A percentile compares a stretch with the other conserved stretches of the same genome.
Conservation (phyloP, 2,797 vertebrate genomes). For the Sebastes oblongus region DNA sequence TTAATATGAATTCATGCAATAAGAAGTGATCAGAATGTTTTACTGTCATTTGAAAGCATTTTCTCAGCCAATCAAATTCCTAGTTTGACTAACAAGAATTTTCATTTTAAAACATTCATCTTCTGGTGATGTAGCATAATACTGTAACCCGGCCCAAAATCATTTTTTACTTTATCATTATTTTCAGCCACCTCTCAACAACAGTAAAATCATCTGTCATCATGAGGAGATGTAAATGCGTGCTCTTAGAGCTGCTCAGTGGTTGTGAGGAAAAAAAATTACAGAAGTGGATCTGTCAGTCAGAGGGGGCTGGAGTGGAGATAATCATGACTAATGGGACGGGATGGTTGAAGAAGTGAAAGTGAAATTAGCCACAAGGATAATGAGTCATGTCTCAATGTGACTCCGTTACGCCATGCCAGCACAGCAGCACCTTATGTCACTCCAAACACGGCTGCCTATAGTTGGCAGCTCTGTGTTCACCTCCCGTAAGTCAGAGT, state of each 20-base stretch:
- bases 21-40: not conserved
- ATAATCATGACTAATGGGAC: conserved; percentile 43
- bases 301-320: conserved; percentile 31
- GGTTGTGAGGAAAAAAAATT: not conserved
- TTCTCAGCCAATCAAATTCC: not conserved
- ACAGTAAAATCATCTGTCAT: not conserved
- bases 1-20: not conserved
- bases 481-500: conserved; percentile 9
- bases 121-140: not conserved
- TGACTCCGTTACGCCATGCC: conserved; percentile 42
- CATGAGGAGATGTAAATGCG: conserved; percentile 6
- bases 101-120: not conserved
- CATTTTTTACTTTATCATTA: not conserved
- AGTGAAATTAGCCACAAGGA: conserved; percentile 57
- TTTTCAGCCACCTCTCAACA: not conserved
- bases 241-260: conserved; percentile 2
- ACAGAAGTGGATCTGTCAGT: conserved; percentile 9
- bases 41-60: not conserved
- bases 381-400: conserved; percentile 72
- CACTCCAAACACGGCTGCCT: conserved; percentile 46
- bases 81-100: not conserved
- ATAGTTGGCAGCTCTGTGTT: conserved; percentile 32
- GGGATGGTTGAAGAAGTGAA: conserved; percentile 34
- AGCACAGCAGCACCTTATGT: conserved; percentile 49
- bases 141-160: not conserved